Percentiles rank a stretch among this genome's conserved stretches.
Evolutionary conservation across 2,888 invertebrate species (phyloP).

Genomic region (Callosobruchus maculatus): DNA sequence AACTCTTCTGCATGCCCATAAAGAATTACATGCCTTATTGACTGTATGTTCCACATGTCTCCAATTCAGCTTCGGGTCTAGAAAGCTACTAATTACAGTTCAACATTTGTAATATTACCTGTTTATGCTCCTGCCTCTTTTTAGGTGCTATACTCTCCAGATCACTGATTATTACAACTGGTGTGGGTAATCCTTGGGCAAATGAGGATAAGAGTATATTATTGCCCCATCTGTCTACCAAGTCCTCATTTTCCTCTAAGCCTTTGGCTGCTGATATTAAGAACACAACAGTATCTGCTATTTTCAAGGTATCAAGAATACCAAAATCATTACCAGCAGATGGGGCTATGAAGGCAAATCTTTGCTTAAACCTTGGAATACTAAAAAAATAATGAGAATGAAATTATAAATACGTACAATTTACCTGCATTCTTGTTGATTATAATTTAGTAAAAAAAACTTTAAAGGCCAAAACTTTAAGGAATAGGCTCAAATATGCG

Average conservation of each 20-base stretch:
- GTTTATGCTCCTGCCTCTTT: conserved; percentile 66
- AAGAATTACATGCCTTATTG: no score
- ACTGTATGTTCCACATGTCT: no score
- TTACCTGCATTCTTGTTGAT: no score
- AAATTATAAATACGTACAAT: neutral
- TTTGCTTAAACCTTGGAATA: conserved; percentile 80
- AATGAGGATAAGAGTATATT: conserved; percentile 72
- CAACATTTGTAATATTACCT: conserved; percentile 28
- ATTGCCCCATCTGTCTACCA: conserved; percentile 77
- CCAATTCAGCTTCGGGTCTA: no score
- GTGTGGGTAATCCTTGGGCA: conserved; percentile 77
- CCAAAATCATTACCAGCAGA: conserved; percentile 68
- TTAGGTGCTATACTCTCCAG: conserved; percentile 71
- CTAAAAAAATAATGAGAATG: conserved; percentile 50
- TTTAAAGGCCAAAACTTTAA: no score
- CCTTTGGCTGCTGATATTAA: conserved; percentile 65
- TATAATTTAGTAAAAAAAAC: no score
- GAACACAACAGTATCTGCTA: conserved; percentile 81
- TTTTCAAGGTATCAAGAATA: conserved; percentile 77
- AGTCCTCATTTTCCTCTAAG: conserved; percentile 55
- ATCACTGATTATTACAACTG: conserved; percentile 70
- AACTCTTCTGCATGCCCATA: no score
- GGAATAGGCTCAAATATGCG: no score
- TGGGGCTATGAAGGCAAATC: conserved; percentile 78
- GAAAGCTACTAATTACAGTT: no score